Evolutionary conservation across 2,113 vertebrate genomes (phyloP).

Genomic region (Setophaga coronata): DNA sequence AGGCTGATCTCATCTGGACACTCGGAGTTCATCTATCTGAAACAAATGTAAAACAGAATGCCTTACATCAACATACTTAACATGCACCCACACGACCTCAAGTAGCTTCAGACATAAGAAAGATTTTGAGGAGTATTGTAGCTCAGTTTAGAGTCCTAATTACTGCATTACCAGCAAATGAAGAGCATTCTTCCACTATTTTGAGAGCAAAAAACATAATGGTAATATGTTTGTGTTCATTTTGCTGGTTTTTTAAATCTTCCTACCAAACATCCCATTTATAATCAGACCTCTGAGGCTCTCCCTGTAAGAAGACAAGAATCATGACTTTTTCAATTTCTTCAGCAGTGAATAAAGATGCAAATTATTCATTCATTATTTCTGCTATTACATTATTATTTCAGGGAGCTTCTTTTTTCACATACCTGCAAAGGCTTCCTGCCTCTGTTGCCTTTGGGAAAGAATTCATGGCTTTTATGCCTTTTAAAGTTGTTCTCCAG

Average conservation of each 20-base stretch:
- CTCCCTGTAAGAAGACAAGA: background rate
- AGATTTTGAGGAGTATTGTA: fast-evolving
- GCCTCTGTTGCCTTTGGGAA: background rate
- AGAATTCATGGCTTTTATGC: background rate
- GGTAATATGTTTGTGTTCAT: background rate
- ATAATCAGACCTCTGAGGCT: background rate
- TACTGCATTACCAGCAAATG: background rate
- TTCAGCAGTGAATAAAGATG: background rate
- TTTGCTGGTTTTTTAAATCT: background rate
- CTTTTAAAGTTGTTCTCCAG: background rate
- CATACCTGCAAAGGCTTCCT: background rate
- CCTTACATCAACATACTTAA: background rate
- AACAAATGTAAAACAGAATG: background rate
- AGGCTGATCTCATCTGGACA: background rate
- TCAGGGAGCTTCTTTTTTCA: background rate
- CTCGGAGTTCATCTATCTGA: background rate
- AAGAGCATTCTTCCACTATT: background rate
- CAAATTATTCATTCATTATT: background rate
- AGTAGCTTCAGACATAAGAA: background rate
- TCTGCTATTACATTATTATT: background rate
- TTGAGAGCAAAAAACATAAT: background rate
- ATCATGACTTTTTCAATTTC: background rate
- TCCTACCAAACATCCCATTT: background rate
- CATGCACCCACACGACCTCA: background rate
- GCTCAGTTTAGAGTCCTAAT: background rate